phyloP scores from a whole-genome alignment of 2,888 invertebrate genomes.

The Zele albiditarsus region DNA sequence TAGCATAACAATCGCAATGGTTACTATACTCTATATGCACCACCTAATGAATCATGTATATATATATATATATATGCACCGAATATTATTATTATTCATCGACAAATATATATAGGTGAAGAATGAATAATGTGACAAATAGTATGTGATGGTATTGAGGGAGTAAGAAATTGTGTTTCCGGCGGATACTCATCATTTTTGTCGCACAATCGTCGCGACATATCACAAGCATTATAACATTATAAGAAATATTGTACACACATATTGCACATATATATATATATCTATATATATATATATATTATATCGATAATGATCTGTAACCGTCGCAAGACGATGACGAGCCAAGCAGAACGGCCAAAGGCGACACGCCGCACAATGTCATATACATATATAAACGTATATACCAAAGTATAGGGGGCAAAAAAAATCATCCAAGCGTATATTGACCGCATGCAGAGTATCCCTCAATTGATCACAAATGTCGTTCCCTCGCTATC shows the following conservation, averaged over 20 bases:
- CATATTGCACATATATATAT: constrained; percentile 34
- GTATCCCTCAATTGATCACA: no score
- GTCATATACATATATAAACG: neutral
- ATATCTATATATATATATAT: constrained; percentile 46
- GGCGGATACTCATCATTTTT: constrained; percentile 73
- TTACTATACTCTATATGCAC: constrained; percentile 50
- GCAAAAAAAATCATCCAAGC: neutral
- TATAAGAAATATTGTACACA: constrained; percentile 58
- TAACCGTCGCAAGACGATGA: constrained; percentile 62
- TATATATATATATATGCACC: constrained; percentile 29
- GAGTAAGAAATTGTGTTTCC: constrained; percentile 59
- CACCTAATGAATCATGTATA: constrained; percentile 41
- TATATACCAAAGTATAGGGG: neutral
- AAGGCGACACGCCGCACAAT: constrained; percentile 38
- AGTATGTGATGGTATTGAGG: constrained; percentile 14
- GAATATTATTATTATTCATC: neutral
- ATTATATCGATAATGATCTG: constrained; percentile 70
- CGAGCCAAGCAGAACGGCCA: constrained; percentile 54
- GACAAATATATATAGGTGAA: neutral
- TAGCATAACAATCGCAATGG: constrained; percentile 71
- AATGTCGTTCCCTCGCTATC: no score
- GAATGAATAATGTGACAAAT: neutral
- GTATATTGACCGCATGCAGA: neutral
- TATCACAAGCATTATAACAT: constrained; percentile 56
- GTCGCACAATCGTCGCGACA: constrained; percentile 69